Percentiles rank a stretch among this genome's conserved stretches.
Evolutionary conservation across 2,113 vertebrate species (phyloP).

Genomic region (Fulmarus glacialis): DNA sequence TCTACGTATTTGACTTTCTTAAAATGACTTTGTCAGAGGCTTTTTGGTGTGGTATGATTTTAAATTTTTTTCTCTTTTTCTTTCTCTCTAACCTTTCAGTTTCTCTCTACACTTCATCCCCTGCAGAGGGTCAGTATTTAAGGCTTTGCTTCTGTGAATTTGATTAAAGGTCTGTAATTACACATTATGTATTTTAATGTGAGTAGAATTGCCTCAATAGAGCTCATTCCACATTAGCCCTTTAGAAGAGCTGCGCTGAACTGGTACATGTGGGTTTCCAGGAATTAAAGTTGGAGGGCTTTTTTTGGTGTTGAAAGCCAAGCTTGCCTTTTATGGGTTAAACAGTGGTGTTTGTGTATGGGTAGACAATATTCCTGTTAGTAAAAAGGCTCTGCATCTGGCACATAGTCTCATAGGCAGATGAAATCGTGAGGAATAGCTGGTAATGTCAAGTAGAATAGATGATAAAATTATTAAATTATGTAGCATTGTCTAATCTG

Average conservation of each 20-base stretch:
- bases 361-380: not conserved
- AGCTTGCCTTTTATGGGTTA: not conserved
- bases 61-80: not conserved
- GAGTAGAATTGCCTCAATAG: not conserved
- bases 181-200: not conserved
- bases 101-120: not conserved
- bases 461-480: conserved; percentile 73
- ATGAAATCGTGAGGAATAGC: conserved; percentile 43
- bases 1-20: not conserved
- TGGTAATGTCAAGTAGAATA: conserved; percentile 60
- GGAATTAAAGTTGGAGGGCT: not conserved
- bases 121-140: not conserved
- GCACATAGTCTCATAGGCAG: not conserved
- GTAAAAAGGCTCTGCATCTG: not conserved
- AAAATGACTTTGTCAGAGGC: not conserved
- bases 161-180: not conserved
- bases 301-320: not conserved
- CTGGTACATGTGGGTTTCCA: not conserved
- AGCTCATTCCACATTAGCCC: not conserved
- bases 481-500: conserved; percentile 65
- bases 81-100: not conserved
- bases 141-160: not conserved
- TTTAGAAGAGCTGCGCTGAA: not conserved
- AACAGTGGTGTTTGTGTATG: not conserved
- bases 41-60: not conserved